phyloP scores from a whole-genome alignment of 2,113 vertebrate species.

The Spea bombifrons region DNA sequence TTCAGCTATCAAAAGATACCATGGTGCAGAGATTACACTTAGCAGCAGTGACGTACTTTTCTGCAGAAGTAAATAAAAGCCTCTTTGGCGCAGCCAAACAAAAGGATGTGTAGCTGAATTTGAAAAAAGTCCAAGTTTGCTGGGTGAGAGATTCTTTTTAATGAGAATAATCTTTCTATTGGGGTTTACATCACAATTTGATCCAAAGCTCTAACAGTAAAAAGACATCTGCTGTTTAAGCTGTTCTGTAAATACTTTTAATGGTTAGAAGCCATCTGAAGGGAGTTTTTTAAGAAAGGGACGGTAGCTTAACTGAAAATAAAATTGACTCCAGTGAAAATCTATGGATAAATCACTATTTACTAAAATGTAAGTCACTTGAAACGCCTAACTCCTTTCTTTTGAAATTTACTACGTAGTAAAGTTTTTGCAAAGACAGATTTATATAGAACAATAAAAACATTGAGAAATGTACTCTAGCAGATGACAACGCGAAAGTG shows the following conservation, averaged over 20 bases:
- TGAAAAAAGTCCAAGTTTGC: slow-evolving; percentile 62
- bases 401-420: slow-evolving; percentile 28
- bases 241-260: slow-evolving; percentile 80
- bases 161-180: slow-evolving; percentile 64
- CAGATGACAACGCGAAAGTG: slow-evolving; percentile 33
- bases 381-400: slow-evolving; percentile 35
- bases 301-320: slow-evolving; percentile 43
- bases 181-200: slow-evolving; percentile 74
- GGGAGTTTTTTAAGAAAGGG: slow-evolving; percentile 65
- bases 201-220: slow-evolving; percentile 69
- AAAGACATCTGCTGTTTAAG: slow-evolving; percentile 79
- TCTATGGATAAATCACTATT: slow-evolving; percentile 45
- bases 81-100: slow-evolving; percentile 46
- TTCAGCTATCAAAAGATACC: too few species aligned
- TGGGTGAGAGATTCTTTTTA: slow-evolving; percentile 66
- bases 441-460: slow-evolving; percentile 39
- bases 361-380: slow-evolving; percentile 39
- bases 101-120: slow-evolving; percentile 63
- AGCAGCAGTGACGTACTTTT: slow-evolving; percentile 22
- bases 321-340: slow-evolving; percentile 45
- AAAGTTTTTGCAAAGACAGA: slow-evolving; percentile 35
- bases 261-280: slow-evolving; percentile 79
- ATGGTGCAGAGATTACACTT: slow-evolving; percentile 5
- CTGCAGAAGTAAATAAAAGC: slow-evolving; percentile 39
- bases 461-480: slow-evolving; percentile 34